A percentile compares a stretch with the other conserved stretches of the same genome.
phyloP scores from a whole-genome alignment of 2,888 invertebrate species.

The Melieria omissa region DNA sequence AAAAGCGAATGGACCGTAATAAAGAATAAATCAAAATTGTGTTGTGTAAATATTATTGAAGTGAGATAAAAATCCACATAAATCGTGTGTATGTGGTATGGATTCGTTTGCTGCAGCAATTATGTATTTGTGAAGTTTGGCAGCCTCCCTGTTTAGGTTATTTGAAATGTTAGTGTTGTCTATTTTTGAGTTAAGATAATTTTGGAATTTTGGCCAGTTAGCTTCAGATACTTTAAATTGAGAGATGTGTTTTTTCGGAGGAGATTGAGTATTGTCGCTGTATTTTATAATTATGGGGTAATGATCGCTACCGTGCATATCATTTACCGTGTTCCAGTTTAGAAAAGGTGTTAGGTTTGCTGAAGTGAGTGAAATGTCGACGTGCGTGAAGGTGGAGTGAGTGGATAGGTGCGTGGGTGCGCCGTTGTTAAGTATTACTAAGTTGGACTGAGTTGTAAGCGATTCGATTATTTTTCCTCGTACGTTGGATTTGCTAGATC shows the following conservation, averaged over 20 bases:
- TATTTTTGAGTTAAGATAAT: constrained; percentile 1
- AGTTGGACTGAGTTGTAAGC: not conserved
- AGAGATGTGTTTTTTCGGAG: not conserved
- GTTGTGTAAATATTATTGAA: too few relatives aligned
- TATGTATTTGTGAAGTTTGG: constrained; percentile 68
- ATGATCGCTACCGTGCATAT: constrained; percentile 7
- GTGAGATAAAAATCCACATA: too few relatives aligned
- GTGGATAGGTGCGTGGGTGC: constrained; percentile 9
- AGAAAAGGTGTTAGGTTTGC: not conserved
- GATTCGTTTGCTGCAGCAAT: constrained; percentile 64
- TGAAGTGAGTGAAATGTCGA: too few relatives aligned
- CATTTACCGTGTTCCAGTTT: not conserved
- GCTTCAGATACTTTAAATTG: too few relatives aligned
- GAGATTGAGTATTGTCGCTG: not conserved
- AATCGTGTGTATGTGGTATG: not conserved
- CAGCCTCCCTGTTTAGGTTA: not conserved
- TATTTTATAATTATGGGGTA: constrained; percentile 14
- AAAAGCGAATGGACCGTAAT: too few relatives aligned
- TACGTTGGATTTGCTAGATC: constrained; percentile 8
- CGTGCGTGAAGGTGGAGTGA: not conserved
- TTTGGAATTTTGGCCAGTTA: not conserved
- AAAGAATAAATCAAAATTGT: too few relatives aligned
- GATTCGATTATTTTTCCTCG: not conserved
- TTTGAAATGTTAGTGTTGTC: not conserved
- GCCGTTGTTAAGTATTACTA: not conserved